Base-by-base conservation (phyloP, 2,797 vertebrate species). In the Sebastes cheni region DNA sequence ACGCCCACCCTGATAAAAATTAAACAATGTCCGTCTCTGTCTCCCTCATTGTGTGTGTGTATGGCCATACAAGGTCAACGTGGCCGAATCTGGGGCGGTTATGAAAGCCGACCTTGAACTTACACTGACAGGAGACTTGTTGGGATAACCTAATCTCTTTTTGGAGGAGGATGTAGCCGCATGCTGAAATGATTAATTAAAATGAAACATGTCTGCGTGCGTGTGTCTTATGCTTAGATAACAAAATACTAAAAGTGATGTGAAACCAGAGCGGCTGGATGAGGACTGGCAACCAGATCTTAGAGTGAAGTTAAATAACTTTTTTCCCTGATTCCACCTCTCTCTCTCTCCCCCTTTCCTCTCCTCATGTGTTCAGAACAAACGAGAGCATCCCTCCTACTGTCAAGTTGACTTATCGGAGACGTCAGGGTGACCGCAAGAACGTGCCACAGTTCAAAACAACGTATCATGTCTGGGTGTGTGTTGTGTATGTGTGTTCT, bases 361-460 rank as follows among this genome's bases (percentile, higher is more conserved):
- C 11, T 80, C 55, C 42, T 77, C 42, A 20, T n/a, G 14, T 64
- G 78, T 58, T 74, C 69, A 4, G 59, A 73, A 60, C 52, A 75
- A 90, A 87, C 23, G 50, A 74, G 77, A 42, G 77, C 78, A 61
- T 79, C 79, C 66, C 77, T 86, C 79, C 81, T 62, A 67, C 85
- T 73, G 86, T 86, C 82, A 58, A 66, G 75, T 30, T 42, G 77
- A 86, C 79, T 84, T 85, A 87, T 90, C 81, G 23, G 81, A 84
- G 84, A 91, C 73, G 66, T 83, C 82, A 82, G 78, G 59, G 27
- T 2, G 16, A 88, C 86, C 82, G 18, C 86, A 86, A 72, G 55
- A 88, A 86, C 68, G 59, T 70, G 88, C 83, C 70, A 58, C 62
- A 83, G 80, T 58, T 92, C 86, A 90, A 88, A 93, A 92, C 92